Evolutionary conservation across 2,113 vertebrate genomes (phyloP), one percentile per base, ranked within the genome.

Genomic region (Falco punctatus): DNA sequence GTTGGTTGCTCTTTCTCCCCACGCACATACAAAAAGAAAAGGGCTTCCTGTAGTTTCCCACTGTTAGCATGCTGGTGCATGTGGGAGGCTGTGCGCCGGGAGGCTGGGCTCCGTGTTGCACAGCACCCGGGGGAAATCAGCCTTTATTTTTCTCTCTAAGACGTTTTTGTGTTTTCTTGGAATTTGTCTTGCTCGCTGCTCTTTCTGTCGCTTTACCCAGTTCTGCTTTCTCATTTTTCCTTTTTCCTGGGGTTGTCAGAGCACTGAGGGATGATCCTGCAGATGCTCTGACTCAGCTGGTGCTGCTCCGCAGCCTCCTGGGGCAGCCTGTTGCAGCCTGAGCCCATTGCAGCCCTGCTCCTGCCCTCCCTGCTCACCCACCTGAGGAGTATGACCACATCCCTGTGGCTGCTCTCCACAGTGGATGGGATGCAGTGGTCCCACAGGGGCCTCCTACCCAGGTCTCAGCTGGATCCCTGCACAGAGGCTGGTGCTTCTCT

Each of bases 361-460:
- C 38, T 23, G 54, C 9, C 26, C 33, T 21, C 44, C 24, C 61
- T 52, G n/a, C n/a, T 30, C 0, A 0, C 69, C 54, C 22, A 5
- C 30, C n/a, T 8, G 40, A 66, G 19, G 52, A 48, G 26, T 32
- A 11, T 1, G 10, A 1, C n/a, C 46, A 10, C 1, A 1, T 16
- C 2, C 38, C 10, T 0, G 0, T 38, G 80, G 69, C 54, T 59
- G 42, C 44, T 61, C 7, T 46, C 5, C 1, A 3, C 59, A 2
- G 1, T 10, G 21, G 21, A 11, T 3, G 1, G 23, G 40, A 30
- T 40, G 14, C 46, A 7, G 49, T 6, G 24, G 26, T 71, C 33
- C 22, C 3, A 0, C 0, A 0, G 24, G 28, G 51, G 44, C 33
- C 24, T 3, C 23, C 40, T 88, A 70, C n/a, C 27, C 0, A 0